Conservation (phyloP, 2,888 invertebrate species). For the Pachymerium ferrugineum region DNA sequence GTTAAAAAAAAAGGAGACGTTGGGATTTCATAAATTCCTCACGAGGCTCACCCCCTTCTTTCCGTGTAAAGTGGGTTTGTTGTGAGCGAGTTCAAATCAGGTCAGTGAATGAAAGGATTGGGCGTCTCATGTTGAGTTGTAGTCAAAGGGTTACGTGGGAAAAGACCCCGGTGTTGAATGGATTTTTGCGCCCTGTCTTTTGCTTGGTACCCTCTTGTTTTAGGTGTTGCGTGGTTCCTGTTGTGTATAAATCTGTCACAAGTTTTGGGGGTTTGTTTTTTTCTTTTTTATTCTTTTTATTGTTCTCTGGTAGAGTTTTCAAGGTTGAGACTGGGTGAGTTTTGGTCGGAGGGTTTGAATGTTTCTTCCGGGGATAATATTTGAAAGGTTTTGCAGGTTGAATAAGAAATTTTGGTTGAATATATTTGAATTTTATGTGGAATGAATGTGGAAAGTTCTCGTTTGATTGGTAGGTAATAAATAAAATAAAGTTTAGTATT, state of each 20-base stretch:
- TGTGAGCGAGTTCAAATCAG: conserved; percentile 4
- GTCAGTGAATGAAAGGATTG: neutral
- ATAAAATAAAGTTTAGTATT: too few relatives aligned
- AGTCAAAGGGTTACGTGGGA: conserved; percentile 4
- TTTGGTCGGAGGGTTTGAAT: neutral
- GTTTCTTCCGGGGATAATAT: neutral
- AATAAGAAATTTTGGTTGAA: neutral
- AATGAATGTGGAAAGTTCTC: neutral
- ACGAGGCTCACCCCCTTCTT: neutral
- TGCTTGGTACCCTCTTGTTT: neutral
- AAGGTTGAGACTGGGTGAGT: neutral
- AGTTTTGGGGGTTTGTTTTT: neutral
- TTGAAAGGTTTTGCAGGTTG: neutral
- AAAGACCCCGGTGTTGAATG: neutral
- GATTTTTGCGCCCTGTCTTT: neutral
- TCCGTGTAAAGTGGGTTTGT: conserved; percentile 13
- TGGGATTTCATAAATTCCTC: conserved; percentile 9
- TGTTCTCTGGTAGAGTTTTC: neutral
- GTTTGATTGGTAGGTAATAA: too few relatives aligned
- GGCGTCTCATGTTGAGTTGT: neutral
- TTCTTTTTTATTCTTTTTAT: neutral
- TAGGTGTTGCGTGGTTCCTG: neutral
- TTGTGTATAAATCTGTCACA: conserved; percentile 13
- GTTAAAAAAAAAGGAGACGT: neutral
- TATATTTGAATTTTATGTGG: neutral